Base-by-base conservation (phyloP, 2,888 invertebrate genomes). In the Ormyrus thymus region DNA sequence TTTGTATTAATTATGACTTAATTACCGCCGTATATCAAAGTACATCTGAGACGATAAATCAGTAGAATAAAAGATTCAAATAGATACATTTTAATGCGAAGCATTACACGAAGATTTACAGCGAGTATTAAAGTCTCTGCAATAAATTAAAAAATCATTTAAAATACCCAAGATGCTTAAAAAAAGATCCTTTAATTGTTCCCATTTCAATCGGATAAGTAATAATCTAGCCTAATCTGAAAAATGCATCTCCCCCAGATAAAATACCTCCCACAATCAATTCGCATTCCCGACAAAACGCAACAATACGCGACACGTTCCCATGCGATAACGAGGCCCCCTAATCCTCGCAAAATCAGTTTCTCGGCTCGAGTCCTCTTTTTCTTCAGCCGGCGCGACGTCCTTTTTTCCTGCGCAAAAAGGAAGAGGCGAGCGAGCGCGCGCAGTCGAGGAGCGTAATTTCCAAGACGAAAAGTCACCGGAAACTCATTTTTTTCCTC, bases 391-490 rank as follows among this genome's bases (percentile, higher is more conserved):
- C n/a, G 15, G 4, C 51, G 7, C 15, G 10, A 29, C 13, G n/a
- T 43, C 8, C 43, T 13, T 64, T 5, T 51, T 10, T 50, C 13
- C 29, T 29, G n/a, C 53, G 7, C 7, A 46, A 9, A 9, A 46
- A 43, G 43, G 53, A 43, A 56, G 48, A 74, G 53, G 65, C 29
- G 58, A 74, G 65, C 50, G 29, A 66, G 62, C 55, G 55, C 69
- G 62, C 29, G 29, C 29, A 29, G 29, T 3, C 61, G 68, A 6
- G 64, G 56, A 43, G 55, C 51, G 53, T 59, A 74, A 74, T 66
- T 51, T 64, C 43, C 29, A 65, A 56, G 69, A 78, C 69, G 68
- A 79, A 81, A 79, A 79, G 48, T 71, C 77, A 53, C 15, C 62
- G 66, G 76, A 81, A 81, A 73, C 45, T 29, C 64, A 62, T 69